Evolutionary conservation across 1,140 invertebrate species (phyloP).

Genomic region (Drosophila pseudoananassae): DNA sequence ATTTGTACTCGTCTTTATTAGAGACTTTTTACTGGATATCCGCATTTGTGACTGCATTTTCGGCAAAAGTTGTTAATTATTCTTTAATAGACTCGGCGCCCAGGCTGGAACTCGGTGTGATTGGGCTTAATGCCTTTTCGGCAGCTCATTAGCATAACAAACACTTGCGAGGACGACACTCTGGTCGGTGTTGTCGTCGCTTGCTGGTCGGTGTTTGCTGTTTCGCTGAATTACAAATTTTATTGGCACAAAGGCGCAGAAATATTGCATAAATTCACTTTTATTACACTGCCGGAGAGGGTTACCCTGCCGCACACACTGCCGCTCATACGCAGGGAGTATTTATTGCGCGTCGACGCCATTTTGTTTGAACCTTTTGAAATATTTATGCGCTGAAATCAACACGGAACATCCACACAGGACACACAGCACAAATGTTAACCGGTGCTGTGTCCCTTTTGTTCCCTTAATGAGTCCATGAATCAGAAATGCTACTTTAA

Average conservation of each 20-base stretch:
- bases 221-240: conserved; percentile 70
- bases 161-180: conserved; percentile 59
- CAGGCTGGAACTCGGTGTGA: conserved; percentile 23
- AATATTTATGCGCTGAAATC: conserved; percentile 83
- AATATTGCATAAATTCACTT: conserved; percentile 83
- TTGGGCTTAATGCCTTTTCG: conserved; percentile 49
- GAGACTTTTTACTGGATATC: conserved; percentile 18
- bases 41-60: conserved; percentile 10
- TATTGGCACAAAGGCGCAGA: conserved; percentile 80
- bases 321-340: conserved; percentile 34
- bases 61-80: conserved; percentile 45
- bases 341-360: conserved; percentile 82
- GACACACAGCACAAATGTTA: conserved; percentile 31
- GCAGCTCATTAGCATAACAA: conserved; percentile 75
- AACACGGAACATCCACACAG: conserved; percentile 70
- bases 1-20: background rate
- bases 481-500: background rate
- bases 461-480: background rate
- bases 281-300: conserved; percentile 61
- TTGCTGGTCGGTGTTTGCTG: conserved; percentile 33
- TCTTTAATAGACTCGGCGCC: conserved; percentile 51
- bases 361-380: conserved; percentile 81
- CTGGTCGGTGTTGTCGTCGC: conserved; percentile 14
- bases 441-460: conserved; percentile 24
- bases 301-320: conserved; percentile 35